These are phyloP conservation scores for Galerucella calmariensis DNA, from an alignment of 2,888 invertebrate species.

Conservation along the genomic window DNA sequence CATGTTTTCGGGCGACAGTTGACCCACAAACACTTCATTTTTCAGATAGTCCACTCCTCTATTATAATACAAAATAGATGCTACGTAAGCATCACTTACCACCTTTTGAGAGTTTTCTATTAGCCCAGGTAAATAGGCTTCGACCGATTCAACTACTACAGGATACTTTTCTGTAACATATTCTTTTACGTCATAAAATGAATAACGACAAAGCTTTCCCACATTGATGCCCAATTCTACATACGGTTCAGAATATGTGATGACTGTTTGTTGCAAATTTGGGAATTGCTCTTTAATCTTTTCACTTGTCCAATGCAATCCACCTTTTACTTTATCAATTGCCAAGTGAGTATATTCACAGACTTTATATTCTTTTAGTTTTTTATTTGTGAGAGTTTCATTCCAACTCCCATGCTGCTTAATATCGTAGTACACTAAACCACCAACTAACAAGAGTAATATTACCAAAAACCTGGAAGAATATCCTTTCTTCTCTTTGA, in stretches of 20 bases:
- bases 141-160: conserved; percentile 68
- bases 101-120: conserved; percentile 70
- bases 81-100: conserved; percentile 66
- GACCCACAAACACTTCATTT: conserved; percentile 81
- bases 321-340: conserved; percentile 71
- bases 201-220: conserved; percentile 68
- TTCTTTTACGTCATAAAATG: conserved; percentile 55
- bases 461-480: conserved; percentile 74
- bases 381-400: conserved; percentile 69
- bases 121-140: conserved; percentile 79
- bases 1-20: conserved; percentile 81
- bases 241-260: conserved; percentile 72
- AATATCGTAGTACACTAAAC: conserved; percentile 74
- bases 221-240: conserved; percentile 71
- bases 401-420: conserved; percentile 75
- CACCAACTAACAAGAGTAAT: conserved; percentile 70
- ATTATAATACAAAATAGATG: conserved; percentile 68
- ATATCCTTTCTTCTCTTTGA: conserved; percentile 62
- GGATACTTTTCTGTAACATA: conserved; percentile 63
- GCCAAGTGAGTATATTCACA: conserved; percentile 73
- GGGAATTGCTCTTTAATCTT: conserved; percentile 78
- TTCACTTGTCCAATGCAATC: conserved; percentile 72
- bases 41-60: conserved; percentile 72
- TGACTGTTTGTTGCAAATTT: conserved; percentile 71
- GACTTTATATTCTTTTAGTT: conserved; percentile 74